Evolutionary conservation across 1,140 invertebrate genomes (phyloP), one percentile per base, ranked within the genome.

Genomic region (Harpegnathos saltator): DNA sequence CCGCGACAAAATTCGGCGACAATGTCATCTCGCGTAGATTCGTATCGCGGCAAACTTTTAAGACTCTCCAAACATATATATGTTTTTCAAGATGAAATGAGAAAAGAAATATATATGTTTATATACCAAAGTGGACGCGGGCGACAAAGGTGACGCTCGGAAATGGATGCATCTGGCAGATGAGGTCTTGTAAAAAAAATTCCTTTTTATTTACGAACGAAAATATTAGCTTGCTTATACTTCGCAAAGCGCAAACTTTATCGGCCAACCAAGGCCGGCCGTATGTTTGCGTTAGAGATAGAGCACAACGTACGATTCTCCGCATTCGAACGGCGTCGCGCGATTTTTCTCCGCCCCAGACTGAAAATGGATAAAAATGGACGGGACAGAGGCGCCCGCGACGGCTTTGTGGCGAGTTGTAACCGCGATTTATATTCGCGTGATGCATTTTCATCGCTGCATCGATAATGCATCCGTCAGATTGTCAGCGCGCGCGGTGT

Each of bases 341-440:
- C 63, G 56, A 83, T 83, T 83, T 80, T 69, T 83, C 75, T 69
- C 24, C 29, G 17, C 26, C 38, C 19, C 56, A n/a, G 48, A 58
- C 63, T 65, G 74, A 29, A 83, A 83, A 83, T 83, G 63, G 74
- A 83, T 83, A 83, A 80, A 73, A 83, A 83, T 80, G 74, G 73
- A 68, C 50, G 82, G 62, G 33, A 68, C 54, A 61, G 48, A 83
- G 80, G 74, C 74, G 58, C 24, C 82, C 54, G n/a, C n/a, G 48
- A 44, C 58, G 73, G 44, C 72, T 75, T 65, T 82, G 69, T 74
- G 78, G 69, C 69, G 66, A 82, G 26, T 83, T 38, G 62, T 74
- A 66, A 58, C 38, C 69, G 73, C 73, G 74, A 83, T 83, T 80
- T 78, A 83, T 66, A 80, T 74, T 78, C 63, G 74, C 12, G 56